phyloP scores from a whole-genome alignment of 2,888 invertebrate genomes.

The Didymodactylos carnosus region DNA sequence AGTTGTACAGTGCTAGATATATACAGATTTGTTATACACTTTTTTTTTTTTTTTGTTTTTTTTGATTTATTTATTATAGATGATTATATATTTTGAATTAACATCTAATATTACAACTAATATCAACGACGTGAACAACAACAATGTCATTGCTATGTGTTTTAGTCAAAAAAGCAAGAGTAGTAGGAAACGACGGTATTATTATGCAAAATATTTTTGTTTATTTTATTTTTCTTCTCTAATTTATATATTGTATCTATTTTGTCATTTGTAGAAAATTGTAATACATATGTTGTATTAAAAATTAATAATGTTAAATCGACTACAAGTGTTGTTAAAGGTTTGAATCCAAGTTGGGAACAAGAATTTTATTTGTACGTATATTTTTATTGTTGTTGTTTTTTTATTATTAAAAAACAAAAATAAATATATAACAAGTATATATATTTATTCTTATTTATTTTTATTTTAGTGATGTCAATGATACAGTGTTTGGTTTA shows the following conservation, averaged over 20 bases:
- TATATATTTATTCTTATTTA: slow-evolving; percentile 3
- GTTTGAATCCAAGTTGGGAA: slow-evolving; percentile 85
- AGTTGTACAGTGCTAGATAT: too few relatives aligned
- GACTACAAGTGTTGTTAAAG: slow-evolving; percentile 85
- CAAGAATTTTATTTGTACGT: slow-evolving; percentile 87
- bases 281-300: slow-evolving; percentile 61
- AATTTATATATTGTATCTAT: neutral
- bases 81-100: too few relatives aligned
- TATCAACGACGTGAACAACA: too few relatives aligned
- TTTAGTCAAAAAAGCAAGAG: neutral
- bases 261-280: neutral
- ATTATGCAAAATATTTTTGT: too few relatives aligned
- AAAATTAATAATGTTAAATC: slow-evolving; percentile 95
- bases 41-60: too few relatives aligned
- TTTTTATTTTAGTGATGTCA: slow-evolving; percentile 58
- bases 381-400: neutral
- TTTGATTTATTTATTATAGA: too few relatives aligned
- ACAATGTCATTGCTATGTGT: neutral
- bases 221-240: neutral
- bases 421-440: too few relatives aligned
- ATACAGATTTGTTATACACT: too few relatives aligned
- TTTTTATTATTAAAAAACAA: too few relatives aligned
- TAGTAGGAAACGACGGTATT: neutral
- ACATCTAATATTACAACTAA: too few relatives aligned
- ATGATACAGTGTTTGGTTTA: slow-evolving; percentile 75